A percentile compares a stretch with the other conserved stretches of the same genome.
phyloP scores from a whole-genome alignment of 2,888 invertebrate species.

The Lithophane socia region DNA sequence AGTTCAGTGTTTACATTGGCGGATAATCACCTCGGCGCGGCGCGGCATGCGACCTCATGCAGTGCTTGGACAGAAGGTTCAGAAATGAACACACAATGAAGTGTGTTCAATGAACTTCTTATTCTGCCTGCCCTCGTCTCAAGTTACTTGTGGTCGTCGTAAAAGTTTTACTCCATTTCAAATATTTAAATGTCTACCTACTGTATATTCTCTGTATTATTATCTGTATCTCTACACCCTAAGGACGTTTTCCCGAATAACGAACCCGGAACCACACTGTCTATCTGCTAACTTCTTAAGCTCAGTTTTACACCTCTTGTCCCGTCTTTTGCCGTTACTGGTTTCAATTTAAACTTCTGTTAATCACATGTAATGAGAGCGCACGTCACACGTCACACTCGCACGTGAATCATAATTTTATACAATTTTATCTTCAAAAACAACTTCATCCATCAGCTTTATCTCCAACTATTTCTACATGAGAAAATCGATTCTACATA shows the following conservation, averaged over 20 bases:
- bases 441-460: conserved; percentile 72
- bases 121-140: not conserved
- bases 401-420: conserved; percentile 47
- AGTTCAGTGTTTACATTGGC: conserved; percentile 39
- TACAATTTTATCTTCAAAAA: conserved; percentile 70
- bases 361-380: not conserved
- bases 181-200: not conserved
- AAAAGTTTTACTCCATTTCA: not conserved
- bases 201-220: not conserved
- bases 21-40: conserved; percentile 38
- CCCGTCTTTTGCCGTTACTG: not conserved
- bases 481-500: conserved; percentile 3
- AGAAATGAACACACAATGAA: not conserved
- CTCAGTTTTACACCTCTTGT: not conserved
- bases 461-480: conserved; percentile 59
- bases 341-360: conserved; percentile 15
- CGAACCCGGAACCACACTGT: not conserved
- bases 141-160: not conserved
- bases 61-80: conserved; percentile 21
- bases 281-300: not conserved
- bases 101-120: not conserved
- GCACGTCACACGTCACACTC: conserved; percentile 15
- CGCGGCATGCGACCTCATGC: not conserved
- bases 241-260: not conserved
- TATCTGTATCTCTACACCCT: not conserved